phyloP scores from a whole-genome alignment of 2,888 invertebrate species.

The Sminthurinus aureus region DNA sequence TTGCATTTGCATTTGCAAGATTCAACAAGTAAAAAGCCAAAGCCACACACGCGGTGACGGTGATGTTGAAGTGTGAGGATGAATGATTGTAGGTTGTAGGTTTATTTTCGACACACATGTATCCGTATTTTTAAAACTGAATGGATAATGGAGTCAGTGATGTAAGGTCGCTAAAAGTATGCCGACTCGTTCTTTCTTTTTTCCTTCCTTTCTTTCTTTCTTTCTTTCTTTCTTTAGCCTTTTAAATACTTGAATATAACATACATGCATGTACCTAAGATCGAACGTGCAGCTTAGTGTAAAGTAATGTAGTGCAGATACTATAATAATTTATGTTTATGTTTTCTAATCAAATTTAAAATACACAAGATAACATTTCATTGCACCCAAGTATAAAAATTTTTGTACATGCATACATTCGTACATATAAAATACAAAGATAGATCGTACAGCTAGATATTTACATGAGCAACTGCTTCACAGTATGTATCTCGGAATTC shows the following conservation, averaged over 20 bases:
- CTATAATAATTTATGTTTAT: too few species aligned
- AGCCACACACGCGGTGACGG: neutral
- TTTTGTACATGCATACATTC: neutral
- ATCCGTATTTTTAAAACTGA: neutral
- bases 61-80: neutral
- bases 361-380: too few species aligned
- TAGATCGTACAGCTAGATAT: neutral
- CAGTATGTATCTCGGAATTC: neutral
- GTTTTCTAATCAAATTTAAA: too few species aligned
- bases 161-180: neutral
- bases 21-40: neutral
- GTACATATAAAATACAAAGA: neutral
- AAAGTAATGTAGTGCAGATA: too few species aligned
- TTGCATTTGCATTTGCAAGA: neutral
- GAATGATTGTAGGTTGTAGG: neutral
- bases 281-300: too few species aligned
- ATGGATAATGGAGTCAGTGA: neutral
- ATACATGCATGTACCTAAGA: too few species aligned
- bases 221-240: too few species aligned
- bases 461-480: neutral
- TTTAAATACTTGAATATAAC: too few species aligned
- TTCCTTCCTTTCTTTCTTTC: too few species aligned
- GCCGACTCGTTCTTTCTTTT: neutral
- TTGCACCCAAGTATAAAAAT: too few species aligned
- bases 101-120: neutral